phyloP scores from a whole-genome alignment of 1,140 invertebrate genomes.

The Megalopta genalis region DNA sequence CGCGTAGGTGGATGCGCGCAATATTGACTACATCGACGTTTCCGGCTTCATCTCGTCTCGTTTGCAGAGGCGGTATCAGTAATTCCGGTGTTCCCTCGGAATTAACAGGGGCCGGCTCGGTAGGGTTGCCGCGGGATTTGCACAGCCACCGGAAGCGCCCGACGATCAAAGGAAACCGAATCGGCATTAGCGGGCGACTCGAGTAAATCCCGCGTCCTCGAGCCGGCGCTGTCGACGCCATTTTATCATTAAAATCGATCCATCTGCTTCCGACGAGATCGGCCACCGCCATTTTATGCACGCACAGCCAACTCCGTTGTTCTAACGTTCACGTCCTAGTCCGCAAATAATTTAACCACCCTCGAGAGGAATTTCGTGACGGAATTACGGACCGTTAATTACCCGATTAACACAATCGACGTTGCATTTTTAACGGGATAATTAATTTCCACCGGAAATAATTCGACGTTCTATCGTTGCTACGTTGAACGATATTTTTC shows the following conservation, averaged over 20 bases:
- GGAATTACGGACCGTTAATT: no score
- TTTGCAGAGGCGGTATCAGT: slow-evolving; percentile 33
- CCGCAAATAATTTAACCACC: no score
- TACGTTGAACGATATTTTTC: no score
- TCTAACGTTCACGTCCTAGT: neutral
- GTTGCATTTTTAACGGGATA: no score
- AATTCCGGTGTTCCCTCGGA: slow-evolving; percentile 43
- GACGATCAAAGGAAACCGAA: slow-evolving; percentile 53
- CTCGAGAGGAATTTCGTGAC: no score
- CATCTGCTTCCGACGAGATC: no score
- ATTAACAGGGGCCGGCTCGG: slow-evolving; percentile 33
- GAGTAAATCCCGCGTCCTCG: slow-evolving; percentile 2
- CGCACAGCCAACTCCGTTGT: no score
- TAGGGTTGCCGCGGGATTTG: slow-evolving; percentile 17
- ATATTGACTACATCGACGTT: slow-evolving; percentile 31
- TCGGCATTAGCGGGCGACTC: slow-evolving; percentile 15
- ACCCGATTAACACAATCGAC: no score
- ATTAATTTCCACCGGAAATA: no score
- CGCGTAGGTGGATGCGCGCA: neutral
- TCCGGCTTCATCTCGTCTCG: slow-evolving; percentile 16
- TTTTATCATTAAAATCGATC: neutral
- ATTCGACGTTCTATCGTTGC: no score
- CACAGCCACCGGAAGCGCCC: slow-evolving; percentile 36
- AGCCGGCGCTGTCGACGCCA: neutral
- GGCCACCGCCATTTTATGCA: no score